Percentiles rank a stretch among this genome's conserved stretches.
Conservation (phyloP, 2,888 invertebrate genomes). For the Tenodera sinensis region DNA sequence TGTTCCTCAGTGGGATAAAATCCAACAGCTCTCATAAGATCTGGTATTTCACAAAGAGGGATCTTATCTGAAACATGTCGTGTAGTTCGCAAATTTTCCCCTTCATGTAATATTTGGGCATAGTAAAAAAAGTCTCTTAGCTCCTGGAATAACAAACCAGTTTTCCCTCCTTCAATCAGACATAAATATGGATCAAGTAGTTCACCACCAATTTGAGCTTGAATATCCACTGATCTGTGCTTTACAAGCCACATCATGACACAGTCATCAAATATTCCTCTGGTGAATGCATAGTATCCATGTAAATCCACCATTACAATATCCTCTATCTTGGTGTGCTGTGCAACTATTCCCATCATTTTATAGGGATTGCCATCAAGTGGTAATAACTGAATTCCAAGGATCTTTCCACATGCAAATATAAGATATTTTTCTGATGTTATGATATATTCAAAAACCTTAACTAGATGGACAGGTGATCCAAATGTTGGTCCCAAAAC, state of each 20-base stretch:
- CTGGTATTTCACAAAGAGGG: slow-evolving; percentile 63
- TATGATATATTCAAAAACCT: slow-evolving; percentile 41
- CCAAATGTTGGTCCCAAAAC: slow-evolving; percentile 66
- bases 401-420: slow-evolving; percentile 55
- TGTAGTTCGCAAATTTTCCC: slow-evolving; percentile 61
- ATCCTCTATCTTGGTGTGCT: slow-evolving; percentile 50
- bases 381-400: slow-evolving; percentile 67
- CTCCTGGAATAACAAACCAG: slow-evolving; percentile 67
- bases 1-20: slow-evolving; percentile 73
- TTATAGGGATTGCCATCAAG: slow-evolving; percentile 73
- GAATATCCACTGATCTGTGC: slow-evolving; percentile 32
- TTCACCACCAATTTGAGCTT: slow-evolving; percentile 50
- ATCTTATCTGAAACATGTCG: slow-evolving; percentile 59
- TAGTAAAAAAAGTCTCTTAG: slow-evolving; percentile 73
- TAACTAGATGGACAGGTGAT: slow-evolving; percentile 52
- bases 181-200: slow-evolving; percentile 67
- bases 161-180: slow-evolving; percentile 64
- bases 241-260: neutral
- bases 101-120: slow-evolving; percentile 69
- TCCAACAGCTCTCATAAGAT: slow-evolving; percentile 70
- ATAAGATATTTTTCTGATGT: slow-evolving; percentile 51
- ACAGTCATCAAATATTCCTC: neutral
- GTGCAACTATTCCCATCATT: slow-evolving; percentile 59
- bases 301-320: neutral
- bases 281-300: neutral